Conservation (phyloP, 1,140 invertebrate species). For the Notospermus geniculatus region DNA sequence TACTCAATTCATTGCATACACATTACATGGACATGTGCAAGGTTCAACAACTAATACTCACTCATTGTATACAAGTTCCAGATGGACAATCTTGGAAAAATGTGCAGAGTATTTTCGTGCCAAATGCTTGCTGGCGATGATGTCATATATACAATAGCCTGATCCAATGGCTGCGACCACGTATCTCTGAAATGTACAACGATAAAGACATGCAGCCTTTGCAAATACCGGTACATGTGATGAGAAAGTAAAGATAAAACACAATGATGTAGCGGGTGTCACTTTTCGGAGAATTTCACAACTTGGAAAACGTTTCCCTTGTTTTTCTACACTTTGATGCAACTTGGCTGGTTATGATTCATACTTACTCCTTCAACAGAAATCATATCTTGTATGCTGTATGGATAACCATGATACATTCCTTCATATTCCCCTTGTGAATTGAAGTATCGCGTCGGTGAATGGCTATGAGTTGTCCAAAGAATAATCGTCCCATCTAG, state of each 20-base stretch:
- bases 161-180: slow-evolving; percentile 39
- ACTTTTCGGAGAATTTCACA: no score
- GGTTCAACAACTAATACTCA: no score
- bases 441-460: slow-evolving; percentile 29
- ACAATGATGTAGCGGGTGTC: no score
- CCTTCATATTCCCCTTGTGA: slow-evolving; percentile 32
- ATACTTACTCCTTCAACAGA: slow-evolving; percentile 36
- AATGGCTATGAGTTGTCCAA: slow-evolving; percentile 32
- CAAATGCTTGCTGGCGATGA: slow-evolving; percentile 8
- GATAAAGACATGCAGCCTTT: no score
- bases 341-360: not conserved
- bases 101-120: slow-evolving; percentile 1
- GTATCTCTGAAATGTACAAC: slow-evolving; percentile 39
- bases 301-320: not conserved
- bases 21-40: no score
- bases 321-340: not conserved
- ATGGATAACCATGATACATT: slow-evolving; percentile 29
- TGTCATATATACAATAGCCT: slow-evolving; percentile 43
- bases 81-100: slow-evolving; percentile 39
- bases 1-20: no score
- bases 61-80: slow-evolving; percentile 41
- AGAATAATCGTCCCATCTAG: slow-evolving; percentile 44
- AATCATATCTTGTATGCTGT: slow-evolving; percentile 40
- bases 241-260: no score
- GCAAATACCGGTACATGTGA: no score